phyloP scores from a whole-genome alignment of 2,888 invertebrate species.

The Xestia sexstrigata region DNA sequence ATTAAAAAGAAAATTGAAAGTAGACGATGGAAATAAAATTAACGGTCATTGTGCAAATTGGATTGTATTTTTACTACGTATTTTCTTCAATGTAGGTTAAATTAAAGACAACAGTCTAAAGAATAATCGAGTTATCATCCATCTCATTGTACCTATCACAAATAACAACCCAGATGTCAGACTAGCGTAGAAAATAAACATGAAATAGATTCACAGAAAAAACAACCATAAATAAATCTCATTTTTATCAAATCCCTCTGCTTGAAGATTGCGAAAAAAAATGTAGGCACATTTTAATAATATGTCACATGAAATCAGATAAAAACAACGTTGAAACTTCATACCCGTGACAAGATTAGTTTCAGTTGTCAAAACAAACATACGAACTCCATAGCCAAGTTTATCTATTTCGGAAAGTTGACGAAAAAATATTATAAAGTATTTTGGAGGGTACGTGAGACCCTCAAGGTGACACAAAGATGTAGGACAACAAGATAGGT shows the following conservation, averaged over 20 bases:
- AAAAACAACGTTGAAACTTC: conserved; percentile 67
- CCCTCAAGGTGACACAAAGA: conserved; percentile 58
- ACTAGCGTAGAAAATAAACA: background rate
- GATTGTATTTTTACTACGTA: background rate
- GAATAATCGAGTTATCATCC: background rate
- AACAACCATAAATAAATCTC: conserved; percentile 38
- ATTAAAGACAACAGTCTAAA: background rate
- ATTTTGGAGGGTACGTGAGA: conserved; percentile 70
- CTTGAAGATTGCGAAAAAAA: conserved; percentile 40
- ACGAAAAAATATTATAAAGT: conserved; percentile 77
- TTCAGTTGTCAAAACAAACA: conserved; percentile 69
- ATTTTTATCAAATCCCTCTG: conserved; percentile 36
- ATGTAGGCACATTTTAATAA: conserved; percentile 60
- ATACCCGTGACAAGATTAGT: conserved; percentile 71
- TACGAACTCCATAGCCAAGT: conserved; percentile 70
- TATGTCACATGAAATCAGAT: conserved; percentile 68
- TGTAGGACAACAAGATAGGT: conserved; percentile 39
- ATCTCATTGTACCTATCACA: background rate
- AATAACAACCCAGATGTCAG: background rate
- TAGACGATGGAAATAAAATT: background rate
- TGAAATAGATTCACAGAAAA: conserved; percentile 3
- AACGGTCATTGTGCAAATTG: background rate
- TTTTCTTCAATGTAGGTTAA: background rate
- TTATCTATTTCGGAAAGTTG: conserved; percentile 75
- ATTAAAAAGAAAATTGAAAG: background rate